Base-by-base conservation (phyloP, 2,888 invertebrate species). In the Trichogramma evanescens region DNA sequence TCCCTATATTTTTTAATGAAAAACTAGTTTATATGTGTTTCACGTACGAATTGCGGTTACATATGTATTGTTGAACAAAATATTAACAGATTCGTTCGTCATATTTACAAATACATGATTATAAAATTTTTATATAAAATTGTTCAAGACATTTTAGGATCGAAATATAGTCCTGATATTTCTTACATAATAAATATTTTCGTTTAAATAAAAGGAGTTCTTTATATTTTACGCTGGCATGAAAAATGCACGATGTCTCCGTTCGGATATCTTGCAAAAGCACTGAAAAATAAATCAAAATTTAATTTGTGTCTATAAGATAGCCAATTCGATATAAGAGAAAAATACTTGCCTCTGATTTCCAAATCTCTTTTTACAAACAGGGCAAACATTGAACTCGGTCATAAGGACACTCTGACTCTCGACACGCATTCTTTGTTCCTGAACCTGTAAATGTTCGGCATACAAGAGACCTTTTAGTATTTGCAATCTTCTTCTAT, bases 181-280 rank as follows among this genome's bases (percentile, higher is more conserved):
- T 45, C 13, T 50, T 10, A 50, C 13, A 50, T 7, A 50, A 2
- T 50, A 13, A 50, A 50, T 10, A 50, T n/a, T 13, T 50, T 8
- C 9, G 8, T 9, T 50, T 8, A n/a, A 50, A 13, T 13, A 50
- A 7, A 9, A 13, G 8, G 2, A 45, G 44, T 50, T 45, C 46
- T 56, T 69, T 70, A 76, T 53, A 63, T 53, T 65, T 80, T 80
- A 48, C 80, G 81, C 70, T 88, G 87, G 78, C 97, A 97, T 5
- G 91, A 93, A 74, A 91, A 93, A 79, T 97, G 97, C 1, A 95
- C 93, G 26, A 96, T 87, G 68, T 92, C 90, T 3, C 94, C 95
- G 77, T 90, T 91, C 2, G 95, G 93, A 78, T 91, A 93, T 52
- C 95, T 83, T 5, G 95, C 93, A 78, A 97, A 93, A 39, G 96